Evolutionary conservation across 2,113 vertebrate genomes (phyloP), one percentile per base, ranked within the genome.

Genomic region (Chaetodon auriga): DNA sequence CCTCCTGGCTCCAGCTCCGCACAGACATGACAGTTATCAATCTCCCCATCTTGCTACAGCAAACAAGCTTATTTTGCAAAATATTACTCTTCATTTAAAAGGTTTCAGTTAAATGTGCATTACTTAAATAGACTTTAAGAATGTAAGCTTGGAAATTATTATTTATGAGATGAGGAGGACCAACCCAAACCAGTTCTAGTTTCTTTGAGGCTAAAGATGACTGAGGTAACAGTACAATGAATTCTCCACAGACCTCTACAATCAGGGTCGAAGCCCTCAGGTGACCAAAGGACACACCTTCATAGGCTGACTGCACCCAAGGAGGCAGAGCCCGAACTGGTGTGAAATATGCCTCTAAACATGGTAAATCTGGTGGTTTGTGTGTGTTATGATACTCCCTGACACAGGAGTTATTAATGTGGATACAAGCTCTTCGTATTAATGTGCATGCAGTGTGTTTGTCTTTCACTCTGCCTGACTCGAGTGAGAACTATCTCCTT

Each of bases 401-500:
- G 53, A 84, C 49, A 61, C 55, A 63, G 18, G 30, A 61, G 62
- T 76, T 81, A 51, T 69, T 54, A 60, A 82, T 66, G 71, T 68
- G 43, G 23, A 77, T 15, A 81, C 70, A n/a, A 61, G 69, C 18
- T 60, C 21, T 53, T 21, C 38, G 70, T 73, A 65, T 81, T 66
- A 68, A 75, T 80, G 58, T 75, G 65, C 5, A 45, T n/a, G 65
- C 35, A 55, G 86, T 23, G 85, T 79, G 75, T 87, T 68, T 72
- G 49, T 68, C 14, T 77, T 75, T 87, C 46, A 58, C 53, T 85
- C 43, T n/a, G 54, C 69, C 82, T 46, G 55, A 81, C 45, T 89
- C 78, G 57, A 81, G 91, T 91, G 92, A 89, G 90, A 93, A 89
- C 77, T 30, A 87, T 91, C 81, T 87, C 90, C 90, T 85, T 80